Evolutionary conservation across 2,888 invertebrate species (phyloP), one percentile per base, ranked within the genome.

Genomic region (Graphium colonna): DNA sequence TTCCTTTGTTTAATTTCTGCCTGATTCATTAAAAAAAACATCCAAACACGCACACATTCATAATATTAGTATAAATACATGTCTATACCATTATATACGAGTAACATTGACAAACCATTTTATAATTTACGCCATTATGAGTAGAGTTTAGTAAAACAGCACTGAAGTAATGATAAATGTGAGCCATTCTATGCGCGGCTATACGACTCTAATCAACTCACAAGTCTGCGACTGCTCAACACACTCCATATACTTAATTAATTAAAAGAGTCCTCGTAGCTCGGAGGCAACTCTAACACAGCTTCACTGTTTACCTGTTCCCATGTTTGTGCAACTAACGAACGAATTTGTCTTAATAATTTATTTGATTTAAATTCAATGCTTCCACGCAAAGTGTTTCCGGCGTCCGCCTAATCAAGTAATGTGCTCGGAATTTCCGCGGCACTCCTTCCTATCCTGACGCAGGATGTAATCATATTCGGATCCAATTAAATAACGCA

Each of bases 261-360:
- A 86, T 84, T 85, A 80, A 85, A 85, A 84, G 83, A 79, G 83
- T 84, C 68, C 77, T 77, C 71, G 63, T 45, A 62, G 62, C 64
- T 67, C 56, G 50, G 61, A 64, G 68, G 59, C 66, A 69, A 72
- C 67, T 75, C 61, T 42, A 61, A 61, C 61, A 67, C 67, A 60
- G 67, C 69, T 62, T 61, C 69, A 60, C 63, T 80, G 76, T 82
- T 84, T 83, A 82, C 82, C 79, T 81, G 77, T 58, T 68, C 71
- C 70, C 66, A 70, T 79, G 80, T 84, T 82, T 82, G 76, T 68
- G 68, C 68, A 65, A 72, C 77, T 85, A 85, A 85, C 81, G 80
- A 85, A 85, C 76, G 73, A 72, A 73, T 77, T 75, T 67, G 71
- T 78, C 69, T 63, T 67, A 66, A 73, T 75, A 75, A 75, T 71